Conservation (phyloP, 2,113 vertebrate genomes). For the Gymnorhina tibicen region DNA sequence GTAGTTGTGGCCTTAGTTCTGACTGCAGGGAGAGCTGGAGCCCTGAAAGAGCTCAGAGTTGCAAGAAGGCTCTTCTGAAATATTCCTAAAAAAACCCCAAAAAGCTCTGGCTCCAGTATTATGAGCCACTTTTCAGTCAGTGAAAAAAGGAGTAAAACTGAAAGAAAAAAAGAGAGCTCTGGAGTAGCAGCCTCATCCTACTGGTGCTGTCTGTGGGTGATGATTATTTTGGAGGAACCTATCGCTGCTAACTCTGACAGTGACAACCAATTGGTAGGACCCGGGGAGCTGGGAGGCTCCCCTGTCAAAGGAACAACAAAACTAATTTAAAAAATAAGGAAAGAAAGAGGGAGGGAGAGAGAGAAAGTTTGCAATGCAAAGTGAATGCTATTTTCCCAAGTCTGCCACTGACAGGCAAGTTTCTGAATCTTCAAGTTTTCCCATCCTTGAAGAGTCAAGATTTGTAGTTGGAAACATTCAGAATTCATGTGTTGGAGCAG, state of each 20-base stretch:
- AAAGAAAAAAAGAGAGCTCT: neutral
- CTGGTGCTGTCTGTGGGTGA: neutral
- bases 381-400: neutral
- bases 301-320: neutral
- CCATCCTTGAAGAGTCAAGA: neutral
- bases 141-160: neutral
- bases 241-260: neutral
- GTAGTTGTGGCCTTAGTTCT: neutral
- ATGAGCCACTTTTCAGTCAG: neutral
- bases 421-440: neutral
- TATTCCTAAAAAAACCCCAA: neutral
- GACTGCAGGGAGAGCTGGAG: neutral
- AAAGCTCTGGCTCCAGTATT: neutral
- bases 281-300: neutral
- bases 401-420: neutral
- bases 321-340: neutral
- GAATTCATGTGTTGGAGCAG: neutral
- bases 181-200: neutral
- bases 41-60: neutral
- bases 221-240: neutral
- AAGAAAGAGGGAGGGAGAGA: neutral
- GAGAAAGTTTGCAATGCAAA: neutral
- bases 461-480: neutral
- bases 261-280: neutral
- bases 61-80: neutral